A percentile compares a stretch with the other conserved stretches of the same genome.
Conservation (phyloP, 2,797 vertebrate species). For the Sebastes hubbsi region DNA sequence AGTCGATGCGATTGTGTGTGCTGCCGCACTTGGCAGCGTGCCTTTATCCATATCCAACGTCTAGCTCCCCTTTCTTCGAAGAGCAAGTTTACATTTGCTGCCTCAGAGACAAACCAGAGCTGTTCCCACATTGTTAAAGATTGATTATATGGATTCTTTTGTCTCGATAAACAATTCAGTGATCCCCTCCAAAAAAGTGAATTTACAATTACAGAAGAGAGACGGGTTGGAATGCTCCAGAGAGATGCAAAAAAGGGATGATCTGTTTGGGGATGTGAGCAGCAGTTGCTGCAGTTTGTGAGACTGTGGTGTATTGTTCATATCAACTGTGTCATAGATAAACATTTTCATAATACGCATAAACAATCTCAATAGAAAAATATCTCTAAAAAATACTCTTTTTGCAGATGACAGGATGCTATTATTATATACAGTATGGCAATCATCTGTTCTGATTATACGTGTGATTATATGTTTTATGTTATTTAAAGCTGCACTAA, state of each 20-base stretch:
- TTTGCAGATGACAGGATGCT: neutral
- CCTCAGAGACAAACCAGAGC: constrained; percentile 26
- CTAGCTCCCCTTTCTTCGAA: constrained; percentile 28
- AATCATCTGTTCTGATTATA: neutral
- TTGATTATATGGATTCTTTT: constrained; percentile 61
- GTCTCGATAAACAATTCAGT: constrained; percentile 62
- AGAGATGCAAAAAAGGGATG: neutral
- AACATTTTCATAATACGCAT: neutral
- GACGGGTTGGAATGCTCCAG: constrained; percentile 11
- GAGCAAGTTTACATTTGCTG: constrained; percentile 36
- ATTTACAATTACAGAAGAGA: constrained; percentile 46
- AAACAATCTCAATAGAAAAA: neutral
- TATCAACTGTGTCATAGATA: neutral
- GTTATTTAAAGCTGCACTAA: neutral
- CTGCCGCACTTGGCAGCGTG: constrained; percentile 10
- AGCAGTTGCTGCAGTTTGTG: constrained; percentile 1
- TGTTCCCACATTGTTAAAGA: constrained; percentile 57
- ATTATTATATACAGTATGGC: neutral
- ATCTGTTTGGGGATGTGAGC: constrained; percentile 19
- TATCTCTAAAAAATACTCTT: neutral
- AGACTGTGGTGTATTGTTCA: neutral
- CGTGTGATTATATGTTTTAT: neutral
- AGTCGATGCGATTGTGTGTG: constrained; percentile 11
- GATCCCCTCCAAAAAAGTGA: constrained; percentile 48
- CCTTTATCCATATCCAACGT: constrained; percentile 41